Percentiles rank a stretch among this genome's conserved stretches.
These are phyloP conservation scores for Troides oblongomaculatus DNA, from an alignment of 2,888 invertebrate genomes.

Conservation along the genomic window DNA sequence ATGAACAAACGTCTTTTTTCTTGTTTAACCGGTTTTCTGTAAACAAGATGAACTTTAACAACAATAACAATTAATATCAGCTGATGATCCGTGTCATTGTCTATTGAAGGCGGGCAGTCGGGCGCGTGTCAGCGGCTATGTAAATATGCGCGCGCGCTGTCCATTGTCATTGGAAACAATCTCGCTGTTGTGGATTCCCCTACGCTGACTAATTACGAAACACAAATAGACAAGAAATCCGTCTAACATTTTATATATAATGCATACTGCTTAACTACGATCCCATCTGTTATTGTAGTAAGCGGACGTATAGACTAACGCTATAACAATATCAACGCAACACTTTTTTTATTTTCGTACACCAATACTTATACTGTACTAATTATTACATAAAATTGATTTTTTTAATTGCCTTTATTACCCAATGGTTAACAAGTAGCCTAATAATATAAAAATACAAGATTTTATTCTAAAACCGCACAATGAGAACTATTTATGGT, in stretches of 20 bases:
- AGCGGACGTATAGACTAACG: no score
- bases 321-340: neutral
- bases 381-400: neutral
- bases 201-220: slow-evolving; percentile 52
- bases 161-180: slow-evolving; percentile 66
- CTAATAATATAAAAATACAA: no score
- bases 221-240: slow-evolving; percentile 15
- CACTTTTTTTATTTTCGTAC: neutral
- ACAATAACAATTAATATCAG: slow-evolving; percentile 27
- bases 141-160: slow-evolving; percentile 45
- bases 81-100: slow-evolving; percentile 53
- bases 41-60: slow-evolving; percentile 22
- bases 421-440: no score
- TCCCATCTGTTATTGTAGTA: no score
- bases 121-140: slow-evolving; percentile 44
- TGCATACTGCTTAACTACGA: no score
- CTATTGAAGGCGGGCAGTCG: slow-evolving; percentile 61
- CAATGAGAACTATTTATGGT: no score
- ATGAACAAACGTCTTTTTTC: slow-evolving; percentile 26
- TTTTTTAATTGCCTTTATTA: no score
- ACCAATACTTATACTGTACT: neutral
- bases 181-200: slow-evolving; percentile 65
- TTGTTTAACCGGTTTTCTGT: slow-evolving; percentile 29
- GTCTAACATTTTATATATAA: slow-evolving; percentile 2
- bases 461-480: no score